phyloP scores from a whole-genome alignment of 2,888 invertebrate genomes.

The Itoplectis maculator region DNA sequence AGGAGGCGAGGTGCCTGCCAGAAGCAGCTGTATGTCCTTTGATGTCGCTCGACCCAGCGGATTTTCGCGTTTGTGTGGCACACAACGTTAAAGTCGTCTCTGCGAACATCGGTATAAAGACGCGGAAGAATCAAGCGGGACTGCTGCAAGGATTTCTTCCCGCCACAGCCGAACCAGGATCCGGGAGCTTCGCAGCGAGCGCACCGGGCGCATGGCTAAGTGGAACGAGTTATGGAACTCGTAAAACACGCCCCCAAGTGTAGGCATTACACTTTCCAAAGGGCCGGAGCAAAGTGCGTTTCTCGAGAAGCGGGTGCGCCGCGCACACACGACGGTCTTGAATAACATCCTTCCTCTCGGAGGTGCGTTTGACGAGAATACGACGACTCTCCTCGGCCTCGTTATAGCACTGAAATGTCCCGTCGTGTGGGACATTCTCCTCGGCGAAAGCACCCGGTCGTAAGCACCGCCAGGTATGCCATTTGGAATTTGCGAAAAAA shows the following conservation, averaged over 20 bases:
- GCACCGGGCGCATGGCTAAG: constrained; percentile 16
- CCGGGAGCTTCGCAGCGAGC: not conserved
- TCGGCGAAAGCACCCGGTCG: constrained; percentile 4
- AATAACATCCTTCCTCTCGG: constrained; percentile 19
- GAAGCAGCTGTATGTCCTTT: not conserved
- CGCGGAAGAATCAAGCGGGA: not conserved
- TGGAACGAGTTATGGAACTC: constrained; percentile 41
- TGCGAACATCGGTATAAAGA: not conserved
- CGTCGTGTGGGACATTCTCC: not conserved
- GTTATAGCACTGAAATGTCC: constrained; percentile 35
- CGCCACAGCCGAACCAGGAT: not conserved
- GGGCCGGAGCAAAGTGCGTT: constrained; percentile 25
- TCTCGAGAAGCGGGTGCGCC: constrained; percentile 2
- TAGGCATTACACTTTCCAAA: constrained; percentile 22
- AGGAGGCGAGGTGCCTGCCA: not conserved
- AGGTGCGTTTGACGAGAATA: constrained; percentile 42
- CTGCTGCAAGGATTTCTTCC: not conserved
- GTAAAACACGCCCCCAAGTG: constrained; percentile 24
- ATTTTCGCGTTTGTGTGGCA: not conserved
- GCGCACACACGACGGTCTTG: constrained; percentile 21
- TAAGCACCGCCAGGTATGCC: constrained; percentile 10
- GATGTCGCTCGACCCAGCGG: not conserved
- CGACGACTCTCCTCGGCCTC: constrained; percentile 31
- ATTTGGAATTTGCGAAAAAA: constrained; percentile 14
- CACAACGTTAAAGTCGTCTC: not conserved